Conservation (phyloP, 2,113 vertebrate genomes). For the Phaethornis superciliosus region DNA sequence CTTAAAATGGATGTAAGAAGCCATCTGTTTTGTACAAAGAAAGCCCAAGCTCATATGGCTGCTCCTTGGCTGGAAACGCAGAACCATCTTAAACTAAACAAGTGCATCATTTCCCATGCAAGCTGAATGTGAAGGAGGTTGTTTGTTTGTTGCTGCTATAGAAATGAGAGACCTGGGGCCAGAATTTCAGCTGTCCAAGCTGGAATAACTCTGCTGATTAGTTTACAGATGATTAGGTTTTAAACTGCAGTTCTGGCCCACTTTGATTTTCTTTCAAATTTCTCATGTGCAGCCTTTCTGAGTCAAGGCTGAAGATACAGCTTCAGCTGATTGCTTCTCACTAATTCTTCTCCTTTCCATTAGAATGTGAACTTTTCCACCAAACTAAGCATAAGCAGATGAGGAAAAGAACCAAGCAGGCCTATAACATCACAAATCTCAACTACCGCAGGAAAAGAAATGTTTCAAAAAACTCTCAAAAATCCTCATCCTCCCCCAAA, state of each 20-base stretch:
- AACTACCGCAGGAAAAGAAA: not conserved
- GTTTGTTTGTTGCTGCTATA: not conserved
- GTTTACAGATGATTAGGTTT: not conserved
- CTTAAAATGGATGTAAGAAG: not conserved
- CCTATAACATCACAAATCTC: not conserved
- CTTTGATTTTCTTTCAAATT: not conserved
- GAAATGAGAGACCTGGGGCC: not conserved
- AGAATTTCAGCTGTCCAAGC: not conserved
- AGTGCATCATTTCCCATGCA: not conserved
- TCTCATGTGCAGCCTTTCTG: not conserved
- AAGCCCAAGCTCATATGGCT: not conserved
- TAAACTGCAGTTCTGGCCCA: not conserved
- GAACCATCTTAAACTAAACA: not conserved
- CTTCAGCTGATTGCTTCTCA: not conserved
- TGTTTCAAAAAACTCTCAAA: rapidly evolving
- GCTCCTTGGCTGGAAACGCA: not conserved
- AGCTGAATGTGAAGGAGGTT: not conserved
- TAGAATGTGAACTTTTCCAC: not conserved
- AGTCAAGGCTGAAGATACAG: not conserved
- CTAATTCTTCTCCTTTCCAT: not conserved
- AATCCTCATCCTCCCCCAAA: rapidly evolving
- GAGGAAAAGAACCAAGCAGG: not conserved
- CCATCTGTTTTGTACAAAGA: not conserved
- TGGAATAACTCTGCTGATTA: not conserved
- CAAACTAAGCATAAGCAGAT: not conserved